Percentiles rank a stretch among this genome's conserved stretches.
Evolutionary conservation across 2,888 invertebrate genomes (phyloP).

Genomic region (Hydroisotoma schaefferi): DNA sequence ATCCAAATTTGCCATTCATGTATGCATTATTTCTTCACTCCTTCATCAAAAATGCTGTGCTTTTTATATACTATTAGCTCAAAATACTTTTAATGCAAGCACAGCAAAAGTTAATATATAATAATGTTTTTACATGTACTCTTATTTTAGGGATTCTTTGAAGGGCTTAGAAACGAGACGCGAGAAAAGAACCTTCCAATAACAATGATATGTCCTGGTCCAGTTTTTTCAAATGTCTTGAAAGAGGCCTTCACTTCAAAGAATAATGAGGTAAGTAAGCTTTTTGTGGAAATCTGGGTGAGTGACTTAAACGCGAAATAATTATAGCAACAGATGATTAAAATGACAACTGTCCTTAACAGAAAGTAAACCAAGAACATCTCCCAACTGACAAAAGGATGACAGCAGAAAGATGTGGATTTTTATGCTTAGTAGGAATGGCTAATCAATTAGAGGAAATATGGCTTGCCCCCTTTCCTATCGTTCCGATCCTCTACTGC

Average conservation of each 20-base stretch:
- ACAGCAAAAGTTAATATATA: no score
- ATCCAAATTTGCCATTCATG: slow-evolving; percentile 73
- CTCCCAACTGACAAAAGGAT: slow-evolving; percentile 52
- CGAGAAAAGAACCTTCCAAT: slow-evolving; percentile 60
- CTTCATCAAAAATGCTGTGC: no score
- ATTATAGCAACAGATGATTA: neutral
- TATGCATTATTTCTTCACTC: no score
- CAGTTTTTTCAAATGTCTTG: slow-evolving; percentile 67
- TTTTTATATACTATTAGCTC: no score
- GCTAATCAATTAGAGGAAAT: slow-evolving; percentile 60
- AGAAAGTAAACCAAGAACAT: slow-evolving; percentile 51
- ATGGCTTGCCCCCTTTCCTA: slow-evolving; percentile 68
- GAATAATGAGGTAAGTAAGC: slow-evolving; percentile 57
- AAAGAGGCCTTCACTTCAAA: slow-evolving; percentile 65
- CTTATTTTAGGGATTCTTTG: slow-evolving; percentile 66
- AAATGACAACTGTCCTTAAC: slow-evolving; percentile 6
- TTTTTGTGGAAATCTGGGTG: no score
- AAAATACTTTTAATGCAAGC: no score
- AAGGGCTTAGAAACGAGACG: slow-evolving; percentile 62
- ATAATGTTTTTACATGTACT: slow-evolving; percentile 20
- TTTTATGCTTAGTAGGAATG: slow-evolving; percentile 56
- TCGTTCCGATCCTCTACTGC: slow-evolving; percentile 60
- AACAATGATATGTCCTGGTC: slow-evolving; percentile 72
- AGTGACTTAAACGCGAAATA: neutral
- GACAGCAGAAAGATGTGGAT: slow-evolving; percentile 56